Base-by-base conservation (phyloP, 2,113 vertebrate genomes). In the Cyphomyrus plagiostoma region DNA sequence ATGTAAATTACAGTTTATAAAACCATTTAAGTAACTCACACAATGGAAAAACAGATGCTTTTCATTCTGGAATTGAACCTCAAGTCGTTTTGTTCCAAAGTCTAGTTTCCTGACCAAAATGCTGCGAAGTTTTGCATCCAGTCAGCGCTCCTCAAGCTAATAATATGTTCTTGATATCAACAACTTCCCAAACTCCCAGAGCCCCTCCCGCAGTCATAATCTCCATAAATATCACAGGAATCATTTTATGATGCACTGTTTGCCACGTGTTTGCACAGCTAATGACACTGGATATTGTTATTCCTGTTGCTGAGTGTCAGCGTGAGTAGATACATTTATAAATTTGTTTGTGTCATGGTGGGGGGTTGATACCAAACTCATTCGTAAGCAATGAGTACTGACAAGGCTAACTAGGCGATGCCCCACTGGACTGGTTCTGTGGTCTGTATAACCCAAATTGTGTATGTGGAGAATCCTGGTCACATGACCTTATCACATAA, bases 41-140 rank as follows among this genome's bases (percentile, higher is more conserved):
- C 35, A 80, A 80, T 80, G 35, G 30, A 80, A 80, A 80, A 80
- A 80, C 74, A 80, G 62, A 70, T 70, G 62, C 62, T 70, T 70
- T 70, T 26, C 62, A 70, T 70, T 70, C 62, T 70, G 62, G n/a
- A 70, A 30, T 13, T 70, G 62, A 70, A 70, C 62, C 62, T 70
- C 62, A 70, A 70, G 10, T 26, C 10, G 10, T 70, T 13, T 70
- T 30, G n/a, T 70, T 70, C 62, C 62, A 30, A 70, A 70, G 62
- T 70, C n/a, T 70, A 70, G 62, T 70, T 70, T 70, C 26, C n/a
- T 70, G 62, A 70, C 62, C 62, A 70, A 30, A 70, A 70, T 30
- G n/a, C n/a, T 70, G n/a, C n/a, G 30, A 70, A 70, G n/a, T 70
- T 26, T 70, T 66, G 58, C 23, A 66, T 66, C 58, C 11, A 26